Evolutionary conservation across 2,888 invertebrate species (phyloP).

Genomic region (Eubasilissa splendida): DNA sequence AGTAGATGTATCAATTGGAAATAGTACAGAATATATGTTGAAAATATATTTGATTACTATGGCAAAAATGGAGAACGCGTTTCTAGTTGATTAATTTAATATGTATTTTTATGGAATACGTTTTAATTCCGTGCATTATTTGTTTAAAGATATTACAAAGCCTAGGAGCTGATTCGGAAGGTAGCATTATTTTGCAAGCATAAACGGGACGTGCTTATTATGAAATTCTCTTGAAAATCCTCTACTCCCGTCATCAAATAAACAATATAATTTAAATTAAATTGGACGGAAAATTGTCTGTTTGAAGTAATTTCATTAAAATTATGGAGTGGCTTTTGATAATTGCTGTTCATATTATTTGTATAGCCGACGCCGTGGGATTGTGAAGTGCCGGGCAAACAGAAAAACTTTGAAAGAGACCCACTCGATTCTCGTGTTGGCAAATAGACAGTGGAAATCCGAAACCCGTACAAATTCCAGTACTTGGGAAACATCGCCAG

Average conservation of each 20-base stretch:
- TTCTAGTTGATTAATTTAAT: no score
- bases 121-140: no score
- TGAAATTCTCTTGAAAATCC: neutral
- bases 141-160: neutral
- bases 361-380: neutral
- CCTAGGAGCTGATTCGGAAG: neutral
- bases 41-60: no score
- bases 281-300: conserved; percentile 7
- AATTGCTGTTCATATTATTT: conserved; percentile 14
- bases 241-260: neutral
- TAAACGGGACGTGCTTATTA: neutral
- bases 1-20: no score
- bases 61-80: no score
- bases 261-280: neutral
- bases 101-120: no score
- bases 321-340: conserved; percentile 19
- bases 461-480: neutral
- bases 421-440: neutral
- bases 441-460: conserved; percentile 1
- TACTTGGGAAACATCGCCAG: no score
- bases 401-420: conserved; percentile 12
- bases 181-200: no score
- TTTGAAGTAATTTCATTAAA: conserved; percentile 20
- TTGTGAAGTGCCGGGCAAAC: conserved; percentile 13
- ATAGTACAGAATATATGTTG: no score